phyloP scores from a whole-genome alignment of 2,113 vertebrate genomes.

The Paradoxurus hermaphroditus region DNA sequence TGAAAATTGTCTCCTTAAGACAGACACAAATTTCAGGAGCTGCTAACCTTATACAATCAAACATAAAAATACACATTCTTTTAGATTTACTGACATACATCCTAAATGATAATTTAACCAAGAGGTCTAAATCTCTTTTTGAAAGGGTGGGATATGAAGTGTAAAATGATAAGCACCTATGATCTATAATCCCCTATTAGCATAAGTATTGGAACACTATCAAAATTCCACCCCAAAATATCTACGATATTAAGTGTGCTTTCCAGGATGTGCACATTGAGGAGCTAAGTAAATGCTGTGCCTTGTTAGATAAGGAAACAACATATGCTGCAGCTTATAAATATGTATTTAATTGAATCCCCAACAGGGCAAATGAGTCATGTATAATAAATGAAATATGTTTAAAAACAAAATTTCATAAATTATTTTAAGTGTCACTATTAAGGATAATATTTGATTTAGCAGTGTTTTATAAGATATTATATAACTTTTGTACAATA shows the following conservation, averaged over 20 bases:
- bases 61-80: background rate
- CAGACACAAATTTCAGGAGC: background rate
- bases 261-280: background rate
- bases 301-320: background rate
- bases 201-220: background rate
- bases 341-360: slow-evolving; percentile 35
- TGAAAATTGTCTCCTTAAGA: background rate
- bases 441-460: background rate
- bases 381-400: slow-evolving; percentile 16
- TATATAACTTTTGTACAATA: background rate
- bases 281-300: background rate
- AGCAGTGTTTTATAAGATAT: background rate
- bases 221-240: background rate
- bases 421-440: slow-evolving; percentile 27
- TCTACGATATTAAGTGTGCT: background rate
- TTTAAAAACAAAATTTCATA: slow-evolving; percentile 13
- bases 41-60: background rate
- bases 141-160: background rate
- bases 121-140: background rate
- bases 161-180: background rate
- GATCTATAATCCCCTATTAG: background rate
- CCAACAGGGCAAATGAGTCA: background rate
- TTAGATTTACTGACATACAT: background rate
- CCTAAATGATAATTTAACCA: background rate
- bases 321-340: background rate